Percentiles rank a stretch among this genome's conserved stretches.
Conservation (phyloP, 2,888 invertebrate species). For the Trisateles emortualis region DNA sequence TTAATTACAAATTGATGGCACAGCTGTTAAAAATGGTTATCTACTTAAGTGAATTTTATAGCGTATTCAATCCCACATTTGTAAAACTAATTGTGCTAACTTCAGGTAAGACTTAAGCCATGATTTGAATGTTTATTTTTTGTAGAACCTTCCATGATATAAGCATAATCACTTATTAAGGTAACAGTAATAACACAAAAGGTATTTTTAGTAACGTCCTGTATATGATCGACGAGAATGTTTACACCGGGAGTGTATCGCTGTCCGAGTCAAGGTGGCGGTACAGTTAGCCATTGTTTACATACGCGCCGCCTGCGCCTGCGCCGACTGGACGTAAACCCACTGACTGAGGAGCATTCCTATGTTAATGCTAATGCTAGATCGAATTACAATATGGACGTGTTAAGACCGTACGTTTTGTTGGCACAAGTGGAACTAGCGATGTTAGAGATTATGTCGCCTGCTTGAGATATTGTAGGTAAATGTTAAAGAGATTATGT, state of each 20-base stretch:
- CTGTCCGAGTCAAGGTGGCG: constrained; percentile 50
- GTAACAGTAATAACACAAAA: background rate
- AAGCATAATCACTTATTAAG: too few relatives aligned
- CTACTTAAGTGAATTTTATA: too few relatives aligned
- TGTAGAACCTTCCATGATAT: too few relatives aligned
- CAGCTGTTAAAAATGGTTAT: too few relatives aligned
- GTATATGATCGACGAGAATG: constrained; percentile 28
- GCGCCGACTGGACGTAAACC: constrained; percentile 24
- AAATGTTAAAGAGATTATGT: too few relatives aligned
- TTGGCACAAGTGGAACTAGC: background rate
- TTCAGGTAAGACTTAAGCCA: too few relatives aligned
- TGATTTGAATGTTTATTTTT: too few relatives aligned
- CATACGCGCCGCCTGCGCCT: constrained; percentile 24
- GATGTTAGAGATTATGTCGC: too few relatives aligned
- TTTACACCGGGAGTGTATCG: constrained; percentile 29
- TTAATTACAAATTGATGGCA: too few relatives aligned
- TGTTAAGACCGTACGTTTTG: background rate
- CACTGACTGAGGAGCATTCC: constrained; percentile 16
- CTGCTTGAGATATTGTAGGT: too few relatives aligned
- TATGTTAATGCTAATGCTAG: constrained; percentile 13
- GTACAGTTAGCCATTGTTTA: constrained; percentile 66
- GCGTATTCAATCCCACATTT: too few relatives aligned
- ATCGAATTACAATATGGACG: constrained; percentile 11
- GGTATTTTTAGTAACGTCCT: constrained; percentile 10
- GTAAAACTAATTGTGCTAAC: too few relatives aligned